Evolutionary conservation across 2,797 vertebrate genomes (phyloP).

Genomic region (Rhabdomys pumilio): DNA sequence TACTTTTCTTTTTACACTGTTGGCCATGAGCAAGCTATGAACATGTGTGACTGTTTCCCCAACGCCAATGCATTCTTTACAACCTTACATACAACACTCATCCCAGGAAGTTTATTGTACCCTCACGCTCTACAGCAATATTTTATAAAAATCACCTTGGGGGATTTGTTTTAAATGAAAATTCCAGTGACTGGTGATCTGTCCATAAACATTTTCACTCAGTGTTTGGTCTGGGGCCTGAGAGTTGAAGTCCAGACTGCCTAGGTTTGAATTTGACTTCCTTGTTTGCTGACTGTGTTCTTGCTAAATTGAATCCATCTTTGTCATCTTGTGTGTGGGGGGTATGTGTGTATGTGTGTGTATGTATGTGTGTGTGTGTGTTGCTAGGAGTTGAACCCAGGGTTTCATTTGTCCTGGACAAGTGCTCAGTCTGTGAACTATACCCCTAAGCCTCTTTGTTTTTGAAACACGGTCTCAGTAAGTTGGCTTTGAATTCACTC

Average conservation of each 20-base stretch:
- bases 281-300: neutral
- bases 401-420: neutral
- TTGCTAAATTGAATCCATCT: neutral
- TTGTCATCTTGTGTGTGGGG: neutral
- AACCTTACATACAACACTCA: neutral
- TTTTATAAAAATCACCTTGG: slow-evolving; percentile 38
- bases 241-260: neutral
- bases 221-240: neutral
- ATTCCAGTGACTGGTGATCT: neutral
- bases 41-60: neutral
- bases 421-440: neutral
- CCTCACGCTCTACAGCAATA: neutral
- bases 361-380: neutral
- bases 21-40: neutral
- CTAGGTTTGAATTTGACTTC: neutral
- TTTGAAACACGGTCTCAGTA: neutral
- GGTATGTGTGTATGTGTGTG: neutral
- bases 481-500: neutral
- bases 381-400: neutral
- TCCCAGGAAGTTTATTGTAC: neutral
- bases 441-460: neutral
- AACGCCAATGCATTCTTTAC: neutral
- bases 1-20: neutral
- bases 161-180: slow-evolving; percentile 33
- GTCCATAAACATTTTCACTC: neutral